Evolutionary conservation across 2,888 invertebrate species (phyloP), one percentile per base, ranked within the genome.

Genomic region (Agrenia bidenticulata): DNA sequence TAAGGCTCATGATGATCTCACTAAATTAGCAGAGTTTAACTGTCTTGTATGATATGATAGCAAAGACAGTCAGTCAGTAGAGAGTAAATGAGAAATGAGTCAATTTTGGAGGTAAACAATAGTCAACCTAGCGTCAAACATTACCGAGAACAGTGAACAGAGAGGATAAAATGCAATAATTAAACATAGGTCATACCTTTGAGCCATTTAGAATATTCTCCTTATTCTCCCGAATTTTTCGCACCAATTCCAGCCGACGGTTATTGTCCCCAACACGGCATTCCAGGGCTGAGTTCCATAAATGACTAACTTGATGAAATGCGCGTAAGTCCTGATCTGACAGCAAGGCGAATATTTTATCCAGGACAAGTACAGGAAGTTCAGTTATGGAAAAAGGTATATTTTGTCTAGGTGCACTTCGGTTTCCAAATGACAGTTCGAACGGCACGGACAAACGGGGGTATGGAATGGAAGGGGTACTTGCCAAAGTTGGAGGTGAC

Each of bases 231-330:
- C 64, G 61, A 41, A 73, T 73, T 19, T 37, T 32, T 15, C 58
- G 32, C 17, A 74, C 75, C 42, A 70, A 58, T 17, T 67, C 67
- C 15, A 67, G 21, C 42, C 75, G 66, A 32, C 67, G 39, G 9
- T 39, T 45, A 49, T 75, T 69, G 2, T 65, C 64, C 11, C 27
- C 50, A 1, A 45, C 32, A 7, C 74, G 57, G 21, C 32, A 24
- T 50, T 61, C 55, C 24, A 74, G 15, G 2, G 56, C 61, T 57
- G 21, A 37, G 42, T 67, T 67, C 74, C 77, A 77, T 41, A 63
- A 32, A 41, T 64, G 64, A 7, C 67, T 74, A 55, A 76, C 77
- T 63, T 74, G 68, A 59, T 75, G 71, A 63, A 73, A 58, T 23
- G 65, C 56, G 17, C 72, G 56, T 4, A 77, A 53, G 65, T 76